Evolutionary conservation across 2,888 invertebrate species (phyloP).

Genomic region (Cataglyphis livida): DNA sequence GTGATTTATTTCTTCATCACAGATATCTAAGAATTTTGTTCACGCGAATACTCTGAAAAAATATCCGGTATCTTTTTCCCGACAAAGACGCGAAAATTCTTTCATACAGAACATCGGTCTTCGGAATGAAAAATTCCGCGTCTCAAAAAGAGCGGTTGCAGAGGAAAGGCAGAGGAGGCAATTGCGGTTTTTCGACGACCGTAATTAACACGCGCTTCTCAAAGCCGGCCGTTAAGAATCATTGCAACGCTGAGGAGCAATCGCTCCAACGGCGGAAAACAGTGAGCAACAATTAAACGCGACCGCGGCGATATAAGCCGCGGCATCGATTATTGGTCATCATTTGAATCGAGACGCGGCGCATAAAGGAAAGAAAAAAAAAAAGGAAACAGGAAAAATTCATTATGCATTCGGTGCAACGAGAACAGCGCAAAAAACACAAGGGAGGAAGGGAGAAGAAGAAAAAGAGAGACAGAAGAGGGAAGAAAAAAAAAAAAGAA

Average conservation of each 20-base stretch:
- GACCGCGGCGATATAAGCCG: constrained; percentile 26
- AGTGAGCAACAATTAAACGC: constrained; percentile 47
- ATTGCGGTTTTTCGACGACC: constrained; percentile 36
- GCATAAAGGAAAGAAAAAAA: neutral
- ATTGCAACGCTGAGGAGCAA: neutral
- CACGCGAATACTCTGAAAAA: neutral
- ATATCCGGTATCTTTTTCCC: constrained; percentile 1
- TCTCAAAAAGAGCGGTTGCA: constrained; percentile 11
- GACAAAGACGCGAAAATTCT: constrained; percentile 5
- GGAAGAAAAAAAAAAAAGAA: neutral
- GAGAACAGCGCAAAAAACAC: constrained; percentile 55
- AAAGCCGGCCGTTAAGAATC: neutral
- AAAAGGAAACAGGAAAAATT: constrained; percentile 55
- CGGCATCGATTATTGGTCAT: constrained; percentile 50
- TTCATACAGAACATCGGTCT: neutral
- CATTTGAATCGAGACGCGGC: constrained; percentile 44
- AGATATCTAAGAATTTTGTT: neutral
- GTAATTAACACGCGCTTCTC: constrained; percentile 42
- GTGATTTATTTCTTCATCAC: neutral
- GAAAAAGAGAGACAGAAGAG: neutral
- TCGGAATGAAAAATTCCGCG: constrained; percentile 34
- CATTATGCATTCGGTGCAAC: constrained; percentile 64
- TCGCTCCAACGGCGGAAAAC: constrained; percentile 1
- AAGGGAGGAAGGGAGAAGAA: neutral
- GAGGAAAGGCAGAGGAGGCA: constrained; percentile 21